A percentile compares a stretch with the other conserved stretches of the same genome.
Conservation (phyloP, 2,797 vertebrate species). For the Morelia viridis region DNA sequence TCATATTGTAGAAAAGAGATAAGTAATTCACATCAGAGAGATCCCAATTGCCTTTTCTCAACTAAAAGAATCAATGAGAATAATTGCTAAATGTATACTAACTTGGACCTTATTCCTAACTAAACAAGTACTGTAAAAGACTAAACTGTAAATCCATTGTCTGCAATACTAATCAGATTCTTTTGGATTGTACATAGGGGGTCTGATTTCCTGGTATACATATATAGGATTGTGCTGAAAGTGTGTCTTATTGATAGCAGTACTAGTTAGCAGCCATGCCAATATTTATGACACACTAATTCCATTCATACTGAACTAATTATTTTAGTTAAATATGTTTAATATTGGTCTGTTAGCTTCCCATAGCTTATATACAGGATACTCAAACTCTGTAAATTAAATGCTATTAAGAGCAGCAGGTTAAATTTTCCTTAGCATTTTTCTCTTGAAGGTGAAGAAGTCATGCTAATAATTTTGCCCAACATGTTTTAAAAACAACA, state of each 20-base stretch:
- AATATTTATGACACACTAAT: neutral
- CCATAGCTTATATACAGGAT: slow-evolving; percentile 9
- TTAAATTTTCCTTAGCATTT: neutral
- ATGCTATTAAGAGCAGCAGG: neutral
- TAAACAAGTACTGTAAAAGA: neutral
- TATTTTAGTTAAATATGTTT: neutral
- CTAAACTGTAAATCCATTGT: neutral
- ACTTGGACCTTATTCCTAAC: neutral
- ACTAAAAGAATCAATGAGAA: neutral
- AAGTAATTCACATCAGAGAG: neutral
- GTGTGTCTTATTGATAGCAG: neutral
- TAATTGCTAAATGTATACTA: neutral
- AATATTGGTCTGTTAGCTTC: neutral
- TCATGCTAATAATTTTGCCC: slow-evolving; percentile 34
- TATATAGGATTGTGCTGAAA: neutral
- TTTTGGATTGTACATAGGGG: neutral
- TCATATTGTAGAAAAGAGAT: neutral
- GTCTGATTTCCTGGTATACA: neutral
- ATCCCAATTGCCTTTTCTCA: neutral
- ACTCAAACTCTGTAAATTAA: neutral
- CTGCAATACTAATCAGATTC: neutral
- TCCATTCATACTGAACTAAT: neutral
- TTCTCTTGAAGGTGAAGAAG: neutral
- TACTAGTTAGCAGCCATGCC: neutral
- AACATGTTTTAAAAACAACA: neutral